A percentile compares a stretch with the other conserved stretches of the same genome.
Conservation (phyloP, 2,888 invertebrate genomes). For the Platycheirus rosarum region DNA sequence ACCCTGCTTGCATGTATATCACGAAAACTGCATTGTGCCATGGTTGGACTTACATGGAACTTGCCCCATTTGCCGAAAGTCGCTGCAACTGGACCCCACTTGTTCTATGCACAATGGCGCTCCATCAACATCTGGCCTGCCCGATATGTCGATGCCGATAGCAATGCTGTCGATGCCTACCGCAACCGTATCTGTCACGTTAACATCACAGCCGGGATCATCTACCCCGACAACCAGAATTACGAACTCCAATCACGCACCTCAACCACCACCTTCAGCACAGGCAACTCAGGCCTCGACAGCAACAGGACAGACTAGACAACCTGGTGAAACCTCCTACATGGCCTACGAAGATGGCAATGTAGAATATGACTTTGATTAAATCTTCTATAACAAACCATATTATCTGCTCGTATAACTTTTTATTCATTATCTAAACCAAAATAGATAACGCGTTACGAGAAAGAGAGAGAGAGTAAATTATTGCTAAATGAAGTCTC, state of each 20-base stretch:
- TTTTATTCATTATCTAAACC: conserved; percentile 23
- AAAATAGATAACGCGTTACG: conserved; percentile 51
- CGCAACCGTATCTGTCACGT: conserved; percentile 75
- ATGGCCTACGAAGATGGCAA: conserved; percentile 81
- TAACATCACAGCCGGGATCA: conserved; percentile 58
- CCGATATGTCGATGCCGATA: conserved; percentile 80
- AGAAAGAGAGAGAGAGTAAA: conserved; percentile 61
- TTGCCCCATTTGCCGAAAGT: conserved; percentile 96
- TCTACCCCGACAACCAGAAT: conserved; percentile 37
- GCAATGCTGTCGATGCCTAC: conserved; percentile 53
- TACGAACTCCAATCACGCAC: conserved; percentile 59
- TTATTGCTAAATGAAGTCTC: conserved; percentile 72
- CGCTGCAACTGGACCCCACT: conserved; percentile 74
- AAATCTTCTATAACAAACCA: conserved; percentile 48
- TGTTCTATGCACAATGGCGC: conserved; percentile 76
- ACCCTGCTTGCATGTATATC: conserved; percentile 90
- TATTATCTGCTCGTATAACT: conserved; percentile 34
- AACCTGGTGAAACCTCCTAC: conserved; percentile 69
- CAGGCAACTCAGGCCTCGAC: conserved; percentile 61
- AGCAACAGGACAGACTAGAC: conserved; percentile 56
- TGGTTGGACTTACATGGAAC: conserved; percentile 98
- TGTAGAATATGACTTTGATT: conserved; percentile 78
- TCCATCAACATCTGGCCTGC: conserved; percentile 84
- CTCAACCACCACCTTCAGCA: conserved; percentile 69
- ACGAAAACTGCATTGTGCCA: conserved; percentile 95